A percentile compares a stretch with the other conserved stretches of the same genome.
These are phyloP conservation scores for Apis dorsata DNA, from an alignment of 1,140 invertebrate species.

Conservation along the genomic window DNA sequence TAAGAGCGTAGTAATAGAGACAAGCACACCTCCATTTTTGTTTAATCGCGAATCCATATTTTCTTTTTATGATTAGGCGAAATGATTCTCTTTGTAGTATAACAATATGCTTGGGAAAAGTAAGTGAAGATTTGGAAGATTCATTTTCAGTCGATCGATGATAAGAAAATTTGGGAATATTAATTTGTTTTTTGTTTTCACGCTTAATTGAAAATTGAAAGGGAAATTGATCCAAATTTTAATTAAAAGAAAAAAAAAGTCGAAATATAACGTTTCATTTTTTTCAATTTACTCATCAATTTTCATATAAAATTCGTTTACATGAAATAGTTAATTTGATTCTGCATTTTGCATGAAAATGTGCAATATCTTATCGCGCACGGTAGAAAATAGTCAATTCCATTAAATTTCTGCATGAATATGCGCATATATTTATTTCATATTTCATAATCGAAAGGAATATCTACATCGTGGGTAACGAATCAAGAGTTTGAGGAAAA, in stretches of 20 bases:
- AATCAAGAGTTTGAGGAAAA: not conserved
- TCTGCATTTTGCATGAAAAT: not conserved
- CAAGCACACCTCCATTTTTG: no score
- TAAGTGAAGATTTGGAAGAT: no score
- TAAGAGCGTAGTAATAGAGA: no score
- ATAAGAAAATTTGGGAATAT: no score
- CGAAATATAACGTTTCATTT: not conserved
- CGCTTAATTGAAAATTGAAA: not conserved
- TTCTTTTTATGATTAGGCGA: no score
- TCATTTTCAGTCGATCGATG: no score
- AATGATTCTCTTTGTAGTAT: no score
- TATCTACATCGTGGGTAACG: not conserved
- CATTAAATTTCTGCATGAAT: slow-evolving; percentile 4
- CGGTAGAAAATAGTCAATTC: slow-evolving; percentile 4
- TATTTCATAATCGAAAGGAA: not conserved
- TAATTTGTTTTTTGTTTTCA: no score
- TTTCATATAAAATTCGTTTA: not conserved
- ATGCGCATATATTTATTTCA: not conserved
- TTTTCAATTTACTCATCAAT: not conserved
- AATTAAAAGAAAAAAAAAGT: not conserved
- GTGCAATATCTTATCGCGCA: not conserved
- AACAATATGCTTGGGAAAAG: no score
- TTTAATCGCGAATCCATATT: no score
- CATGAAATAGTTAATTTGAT: not conserved
- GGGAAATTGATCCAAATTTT: not conserved